A percentile compares a stretch with the other conserved stretches of the same genome.
Conservation (phyloP, 2,797 vertebrate species). For the Crocodylus rhombifer region DNA sequence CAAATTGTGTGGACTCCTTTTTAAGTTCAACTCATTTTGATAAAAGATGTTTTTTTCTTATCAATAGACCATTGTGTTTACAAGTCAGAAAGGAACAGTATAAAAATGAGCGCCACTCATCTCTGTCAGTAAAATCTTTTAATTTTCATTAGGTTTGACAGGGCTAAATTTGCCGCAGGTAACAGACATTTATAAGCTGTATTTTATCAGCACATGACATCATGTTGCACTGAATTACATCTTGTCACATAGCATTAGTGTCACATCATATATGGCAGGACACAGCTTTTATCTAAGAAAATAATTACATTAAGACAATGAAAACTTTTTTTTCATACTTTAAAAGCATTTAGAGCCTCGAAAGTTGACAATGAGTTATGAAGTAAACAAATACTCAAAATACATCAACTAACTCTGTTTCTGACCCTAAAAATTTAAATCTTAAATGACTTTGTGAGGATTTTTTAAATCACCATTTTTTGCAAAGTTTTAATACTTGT, state of each 20-base stretch:
- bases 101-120: slow-evolving; percentile 48
- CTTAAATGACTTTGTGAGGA: fast-evolving
- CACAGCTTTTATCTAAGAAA: neutral
- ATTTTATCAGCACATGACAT: slow-evolving; percentile 52
- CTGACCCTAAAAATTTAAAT: neutral
- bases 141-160: slow-evolving; percentile 70
- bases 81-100: slow-evolving; percentile 4
- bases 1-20: neutral
- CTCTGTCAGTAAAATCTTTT: slow-evolving; percentile 37
- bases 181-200: slow-evolving; percentile 40
- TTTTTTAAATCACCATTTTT: neutral
- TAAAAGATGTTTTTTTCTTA: slow-evolving; percentile 3
- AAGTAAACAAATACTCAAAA: neutral
- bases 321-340: neutral
- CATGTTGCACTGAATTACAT: slow-evolving; percentile 17
- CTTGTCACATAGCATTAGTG: slow-evolving; percentile 52
- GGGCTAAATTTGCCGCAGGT: slow-evolving; percentile 58
- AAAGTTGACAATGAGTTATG: fast-evolving
- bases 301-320: neutral
- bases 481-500: neutral
- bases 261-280: slow-evolving; percentile 20
- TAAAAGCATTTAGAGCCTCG: neutral
- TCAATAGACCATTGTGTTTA: slow-evolving; percentile 7
- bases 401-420: neutral
- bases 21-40: neutral